Conservation (phyloP, 2,888 invertebrate genomes). For the Gortyna flavago region DNA sequence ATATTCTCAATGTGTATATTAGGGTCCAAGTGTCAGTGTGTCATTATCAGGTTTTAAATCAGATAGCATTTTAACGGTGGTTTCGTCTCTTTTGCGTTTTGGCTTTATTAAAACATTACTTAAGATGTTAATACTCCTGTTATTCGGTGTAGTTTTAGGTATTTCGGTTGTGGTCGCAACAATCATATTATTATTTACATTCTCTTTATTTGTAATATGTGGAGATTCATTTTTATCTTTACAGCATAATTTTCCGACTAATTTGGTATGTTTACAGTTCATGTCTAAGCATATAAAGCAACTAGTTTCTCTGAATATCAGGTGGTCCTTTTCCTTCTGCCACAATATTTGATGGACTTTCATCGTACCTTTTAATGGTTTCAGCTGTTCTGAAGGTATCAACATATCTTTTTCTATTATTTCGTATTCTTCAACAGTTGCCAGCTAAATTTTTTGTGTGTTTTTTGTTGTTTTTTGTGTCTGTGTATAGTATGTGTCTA, state of each 20-base stretch:
- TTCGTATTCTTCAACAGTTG: constrained; percentile 14
- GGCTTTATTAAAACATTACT: constrained; percentile 7
- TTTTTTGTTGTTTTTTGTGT: too few species aligned
- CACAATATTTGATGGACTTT: constrained; percentile 17
- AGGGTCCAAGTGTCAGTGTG: constrained; percentile 7
- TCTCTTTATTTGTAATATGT: too few species aligned
- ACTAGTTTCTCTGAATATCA: constrained; percentile 11
- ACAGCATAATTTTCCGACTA: constrained; percentile 5
- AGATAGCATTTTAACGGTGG: constrained; percentile 9
- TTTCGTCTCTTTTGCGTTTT: too few species aligned
- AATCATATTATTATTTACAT: neutral
- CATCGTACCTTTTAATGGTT: constrained; percentile 17
- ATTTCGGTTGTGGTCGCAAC: neutral
- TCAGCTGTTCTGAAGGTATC: constrained; percentile 16
- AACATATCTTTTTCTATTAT: constrained; percentile 26
- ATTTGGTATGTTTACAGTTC: constrained; percentile 4
- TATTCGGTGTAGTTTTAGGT: neutral
- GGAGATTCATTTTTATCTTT: constrained; percentile 1
- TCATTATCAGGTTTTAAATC: constrained; percentile 15
- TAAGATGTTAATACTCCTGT: neutral
- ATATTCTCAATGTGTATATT: constrained; percentile 3
- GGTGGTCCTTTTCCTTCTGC: constrained; percentile 8
- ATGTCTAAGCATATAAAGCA: constrained; percentile 13
- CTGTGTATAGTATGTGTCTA: constrained; percentile 3
- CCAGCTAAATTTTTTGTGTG: constrained; percentile 3